Evolutionary conservation across 2,113 vertebrate genomes (phyloP).

Genomic region (Verasper variegatus): DNA sequence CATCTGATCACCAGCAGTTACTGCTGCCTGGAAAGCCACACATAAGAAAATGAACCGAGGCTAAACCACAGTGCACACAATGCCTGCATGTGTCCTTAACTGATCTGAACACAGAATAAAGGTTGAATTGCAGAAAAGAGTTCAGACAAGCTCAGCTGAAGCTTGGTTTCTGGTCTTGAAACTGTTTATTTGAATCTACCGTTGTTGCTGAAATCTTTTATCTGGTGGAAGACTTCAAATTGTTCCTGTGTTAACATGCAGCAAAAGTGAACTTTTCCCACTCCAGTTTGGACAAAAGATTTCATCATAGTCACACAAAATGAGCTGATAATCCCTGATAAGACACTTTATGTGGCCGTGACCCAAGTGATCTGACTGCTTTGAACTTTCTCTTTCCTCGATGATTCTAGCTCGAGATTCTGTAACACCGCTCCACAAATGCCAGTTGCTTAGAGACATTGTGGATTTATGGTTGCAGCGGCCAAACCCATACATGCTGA

Average conservation of each 20-base stretch:
- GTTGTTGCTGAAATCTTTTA: too few species aligned
- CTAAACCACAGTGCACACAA: slow-evolving; percentile 10
- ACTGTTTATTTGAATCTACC: too few species aligned
- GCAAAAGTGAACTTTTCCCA: neutral
- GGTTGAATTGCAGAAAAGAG: neutral
- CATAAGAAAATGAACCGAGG: slow-evolving; percentile 6
- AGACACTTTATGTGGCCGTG: neutral
- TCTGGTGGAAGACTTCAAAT: neutral
- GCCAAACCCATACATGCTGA: slow-evolving; percentile 19
- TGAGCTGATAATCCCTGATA: neutral
- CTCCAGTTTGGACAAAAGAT: neutral
- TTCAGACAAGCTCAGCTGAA: too few species aligned
- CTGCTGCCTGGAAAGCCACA: slow-evolving; percentile 16
- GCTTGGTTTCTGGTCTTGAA: too few species aligned
- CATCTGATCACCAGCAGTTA: slow-evolving; percentile 23
- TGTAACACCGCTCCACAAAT: neutral
- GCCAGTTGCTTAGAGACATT: neutral
- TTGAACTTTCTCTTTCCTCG: neutral
- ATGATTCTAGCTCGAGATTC: neutral
- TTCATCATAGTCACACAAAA: neutral
- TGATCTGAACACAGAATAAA: neutral
- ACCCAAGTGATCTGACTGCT: neutral
- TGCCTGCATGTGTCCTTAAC: neutral
- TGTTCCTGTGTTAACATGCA: too few species aligned
- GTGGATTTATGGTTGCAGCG: slow-evolving; percentile 13